Evolutionary conservation across 2,888 invertebrate genomes (phyloP), one percentile per base, ranked within the genome.

Genomic region (Noctua janthe): DNA sequence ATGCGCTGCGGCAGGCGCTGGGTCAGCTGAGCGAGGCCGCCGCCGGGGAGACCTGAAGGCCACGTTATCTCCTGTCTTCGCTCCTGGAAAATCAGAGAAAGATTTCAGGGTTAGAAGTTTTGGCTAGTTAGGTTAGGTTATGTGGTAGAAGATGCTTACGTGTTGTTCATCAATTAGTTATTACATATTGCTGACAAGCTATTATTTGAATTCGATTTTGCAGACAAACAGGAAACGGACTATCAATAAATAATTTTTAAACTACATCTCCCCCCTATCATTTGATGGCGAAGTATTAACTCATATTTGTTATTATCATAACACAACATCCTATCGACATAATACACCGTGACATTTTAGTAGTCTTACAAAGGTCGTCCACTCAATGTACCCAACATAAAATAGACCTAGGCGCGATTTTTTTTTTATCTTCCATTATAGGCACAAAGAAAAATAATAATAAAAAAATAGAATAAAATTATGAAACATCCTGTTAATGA

Each of bases 1-100:
- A 77, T 91, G 93, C 80, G 94, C 92, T 2, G 88, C 90, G 6
- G 86, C 90, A 0, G 93, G 93, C 83, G 93, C 96, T 1, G 97
- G 97, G 91, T 97, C 97, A 64, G 98, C 97, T 35, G 98, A 97
- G 92, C 98, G 97, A 72, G 98, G 98, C 91, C 98, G 98, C 88
- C 98, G 98, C 92, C 98, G 98, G 49, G 98, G 98, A 74, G 98
- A 98, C 88, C 97, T 97, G 95, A 98, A 98, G 92, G 98, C 98
- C 76, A 97, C 91, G 71, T 94, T 93, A n/a, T 94, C 94, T 73
- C 94, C 95, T 3, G 94, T 77, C 85, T 95, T 95, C 2, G 90
- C 92, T 62, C 95, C 96, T 96, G 91, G 56, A 90, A 47, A 20
- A 15, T 64, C 0, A 17, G 8, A 69, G 1, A 6, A 10, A 35